Evolutionary conservation across 2,888 invertebrate species (phyloP), one percentile per base, ranked within the genome.

Genomic region (Sarcophaga rosellei): DNA sequence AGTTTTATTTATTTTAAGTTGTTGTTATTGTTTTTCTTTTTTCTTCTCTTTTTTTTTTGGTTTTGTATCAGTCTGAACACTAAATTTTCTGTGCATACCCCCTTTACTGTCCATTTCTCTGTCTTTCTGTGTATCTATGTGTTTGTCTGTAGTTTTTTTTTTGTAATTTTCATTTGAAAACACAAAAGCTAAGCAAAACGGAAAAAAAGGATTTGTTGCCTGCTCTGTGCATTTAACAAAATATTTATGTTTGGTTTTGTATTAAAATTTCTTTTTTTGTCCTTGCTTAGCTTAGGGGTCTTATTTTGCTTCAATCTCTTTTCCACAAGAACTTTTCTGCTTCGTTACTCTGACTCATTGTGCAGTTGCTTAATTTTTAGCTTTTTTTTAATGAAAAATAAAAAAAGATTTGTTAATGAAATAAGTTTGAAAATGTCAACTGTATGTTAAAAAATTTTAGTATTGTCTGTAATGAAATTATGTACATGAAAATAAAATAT

Each of bases 321-420:
- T 65, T 70, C 59, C 4, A 53, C 68, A 70, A 79, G 20, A 80
- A 80, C 23, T 75, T 80, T 69, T 80, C 59, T 70, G 75, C 79
- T 84, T 80, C 75, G 75, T 84, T 84, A 80, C 70, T 75, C 70
- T 80, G 70, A 70, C 2, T 72, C 79, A 84, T 84, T 65, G 79
- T 75, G 17, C 21, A 61, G 45, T 47, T 78, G 68, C 76, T 44
- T 53, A 53, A 53, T 72, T 65, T n/a, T 76, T 23, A 2, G 2
- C n/a, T 44, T 79, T 59, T 45, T 20, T 25, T 5, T 5, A 4
- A 3, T 25, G 3, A 6, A 35, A 35, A 47, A 68, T 6, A 3
- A n/a, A n/a, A 74, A 47, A 69, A 63, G 4, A 15, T 45, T 70
- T 81, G 25, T 76, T 81, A 75, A 76, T 70, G 61, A 82, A 82